Conservation (phyloP, 2,888 invertebrate genomes). For the Nasonia oneida region DNA sequence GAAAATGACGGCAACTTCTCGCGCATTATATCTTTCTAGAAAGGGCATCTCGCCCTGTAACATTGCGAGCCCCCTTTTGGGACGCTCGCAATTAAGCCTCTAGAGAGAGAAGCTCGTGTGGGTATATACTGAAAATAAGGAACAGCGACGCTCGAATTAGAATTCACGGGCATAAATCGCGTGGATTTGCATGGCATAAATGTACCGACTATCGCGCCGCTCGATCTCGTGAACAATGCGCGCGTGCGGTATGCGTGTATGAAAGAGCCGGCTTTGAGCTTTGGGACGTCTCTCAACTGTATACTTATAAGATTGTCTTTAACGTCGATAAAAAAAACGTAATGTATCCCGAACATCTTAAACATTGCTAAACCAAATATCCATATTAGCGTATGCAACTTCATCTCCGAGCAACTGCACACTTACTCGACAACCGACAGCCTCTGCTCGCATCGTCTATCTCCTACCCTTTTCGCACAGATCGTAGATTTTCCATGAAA, state of each 20-base stretch:
- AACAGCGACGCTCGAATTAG: not conserved
- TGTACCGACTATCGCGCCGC: not conserved
- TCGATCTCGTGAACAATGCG: conserved; percentile 15
- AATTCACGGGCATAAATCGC: conserved; percentile 21
- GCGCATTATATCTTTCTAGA: not conserved
- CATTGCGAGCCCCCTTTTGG: not conserved
- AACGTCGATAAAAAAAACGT: not conserved
- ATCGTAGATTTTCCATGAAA: not conserved
- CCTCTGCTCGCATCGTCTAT: not conserved
- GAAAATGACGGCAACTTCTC: not conserved
- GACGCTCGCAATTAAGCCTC: not conserved
- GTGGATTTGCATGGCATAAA: conserved; percentile 17
- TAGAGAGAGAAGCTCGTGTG: not conserved
- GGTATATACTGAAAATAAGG: not conserved
- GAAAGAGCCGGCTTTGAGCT: not conserved
- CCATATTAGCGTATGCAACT: not conserved
- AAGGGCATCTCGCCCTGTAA: not conserved
- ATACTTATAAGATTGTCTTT: not conserved
- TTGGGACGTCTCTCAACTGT: not conserved
- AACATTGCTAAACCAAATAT: not conserved
- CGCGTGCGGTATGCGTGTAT: not conserved
- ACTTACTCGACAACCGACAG: not conserved
- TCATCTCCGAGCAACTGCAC: not conserved
- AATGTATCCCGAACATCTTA: not conserved
- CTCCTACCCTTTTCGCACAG: not conserved